Evolutionary conservation across 2,797 vertebrate genomes (phyloP), one percentile per base, ranked within the genome.

Genomic region (Lepus oiostolus): DNA sequence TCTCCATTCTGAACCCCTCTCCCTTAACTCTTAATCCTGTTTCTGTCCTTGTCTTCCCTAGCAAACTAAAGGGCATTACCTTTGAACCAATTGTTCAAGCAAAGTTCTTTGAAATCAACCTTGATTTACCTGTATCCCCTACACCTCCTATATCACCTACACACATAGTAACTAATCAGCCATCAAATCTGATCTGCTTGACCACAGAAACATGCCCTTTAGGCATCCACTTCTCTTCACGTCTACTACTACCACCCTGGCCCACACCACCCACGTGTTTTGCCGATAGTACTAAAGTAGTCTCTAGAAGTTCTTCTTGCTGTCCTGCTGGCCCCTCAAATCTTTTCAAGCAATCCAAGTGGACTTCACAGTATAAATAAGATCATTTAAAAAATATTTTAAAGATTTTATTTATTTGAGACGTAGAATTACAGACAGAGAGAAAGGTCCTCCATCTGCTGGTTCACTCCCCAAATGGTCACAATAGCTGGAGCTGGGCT

Each of bases 31-130:
- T 50, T 26, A 77, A 52, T 50, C 3, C 52, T 83, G 14, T 22
- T 52, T 88, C 26, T 63, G 21, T 76, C 68, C 22, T 16, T 77
- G 38, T 62, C 65, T 72, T 81, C 50, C 22, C 22, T 85, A n/a
- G 11, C 26, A 67, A 75, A 83, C 54, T 30, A 74, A 88, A 88
- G 1, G 22, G 4, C 1, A 35, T 68, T 12, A 71, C 9, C 50
- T 82, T 85, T 65, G 70, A 82, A 85, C 32, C 85, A 71, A 30
- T 76, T 71, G 11, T 24, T 86, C 28, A 81, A 93, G 22, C 50
- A 63, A 63, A 76, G 62, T 63, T 88, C 24, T 24, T 70, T 17
- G 8, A 79, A 24, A 7, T 80, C 42, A 74, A 75, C 11, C 35
- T 83, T 70, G 35, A 84, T 19, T 92, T 4, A 60, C 22, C 21